Base-by-base conservation (phyloP, 92 coral and sea anemone genomes). In the Parazoanthus darwini region DNA sequence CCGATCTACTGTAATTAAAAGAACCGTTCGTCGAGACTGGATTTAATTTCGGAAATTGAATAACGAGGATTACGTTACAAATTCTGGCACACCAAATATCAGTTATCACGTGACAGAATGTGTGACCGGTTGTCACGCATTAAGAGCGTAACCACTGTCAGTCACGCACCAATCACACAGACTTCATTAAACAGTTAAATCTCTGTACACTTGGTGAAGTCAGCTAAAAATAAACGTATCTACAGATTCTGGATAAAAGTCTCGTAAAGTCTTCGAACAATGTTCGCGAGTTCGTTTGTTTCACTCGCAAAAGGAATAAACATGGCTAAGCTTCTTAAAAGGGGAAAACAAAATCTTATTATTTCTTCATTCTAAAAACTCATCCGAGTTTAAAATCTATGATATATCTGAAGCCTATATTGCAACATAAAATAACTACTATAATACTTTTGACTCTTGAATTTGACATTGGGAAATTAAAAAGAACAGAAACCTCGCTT, bases 191-290 rank as follows among this genome's bases (percentile, higher is more conserved):
- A 56, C 58, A 71, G 48, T 74, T 68, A 23, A 43, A 38, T 70
- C 56, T 84, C 79, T 84, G 87, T 84, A 84, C 79, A 84, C 86
- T 79, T 79, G 26, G 18, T 4, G 39, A 48, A 39, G 77, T 68
- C 58, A 46, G 87, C 38, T 51, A 70, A 84, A 84, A 71, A 67
- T 65, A 39, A 82, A 66, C 26, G 79, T 84, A 84, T 84, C 87
- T 84, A 84, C 87, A 84, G 87, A 84, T 44, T 82, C 77, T 82
- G 22, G 87, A 44, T 84, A 70, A 84, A 71, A 71, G 58, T 23
- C 37, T 23, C 48, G 87, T 71, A 70, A 71, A 44, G 43, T 63
- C 43, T 48, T 43, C 77, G 59, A 80, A 80, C 33, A 59, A 43
- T 29, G 59, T 35, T 20, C 56, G 73, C 86, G 86, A 39, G 75